Percentiles rank a stretch among this genome's conserved stretches.
Evolutionary conservation across 2,113 vertebrate genomes (phyloP).

Genomic region (Coryphaenoides rupestris): DNA sequence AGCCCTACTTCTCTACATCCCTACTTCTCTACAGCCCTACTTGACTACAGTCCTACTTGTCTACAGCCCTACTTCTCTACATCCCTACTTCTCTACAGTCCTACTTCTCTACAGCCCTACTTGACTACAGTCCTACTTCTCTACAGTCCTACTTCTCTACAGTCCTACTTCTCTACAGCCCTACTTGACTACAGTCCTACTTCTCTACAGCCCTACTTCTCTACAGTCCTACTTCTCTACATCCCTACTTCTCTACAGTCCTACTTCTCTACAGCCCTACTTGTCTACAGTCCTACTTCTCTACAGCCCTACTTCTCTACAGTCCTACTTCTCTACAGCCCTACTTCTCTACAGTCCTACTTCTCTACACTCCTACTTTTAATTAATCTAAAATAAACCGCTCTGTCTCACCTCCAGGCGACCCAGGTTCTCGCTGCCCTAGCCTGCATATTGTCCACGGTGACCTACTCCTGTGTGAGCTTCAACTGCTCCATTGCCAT

Average conservation of each 20-base stretch:
- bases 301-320: slow-evolving; percentile 35
- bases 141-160: slow-evolving; percentile 35
- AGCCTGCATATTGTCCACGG: slow-evolving; percentile 52
- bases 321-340: too few species aligned
- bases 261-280: slow-evolving; percentile 44
- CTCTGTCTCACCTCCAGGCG: slow-evolving; percentile 45
- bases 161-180: slow-evolving; percentile 45
- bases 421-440: slow-evolving; percentile 59
- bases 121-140: not conserved
- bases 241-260: slow-evolving; percentile 2
- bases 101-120: slow-evolving; percentile 44
- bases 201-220: slow-evolving; percentile 42
- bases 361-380: not conserved
- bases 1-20: slow-evolving; percentile 45
- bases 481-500: slow-evolving; percentile 62
- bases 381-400: not conserved
- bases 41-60: slow-evolving; percentile 42
- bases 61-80: slow-evolving; percentile 37
- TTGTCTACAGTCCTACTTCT: not conserved
- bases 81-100: slow-evolving; percentile 2
- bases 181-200: not conserved
- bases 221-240: slow-evolving; percentile 37
- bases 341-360: slow-evolving; percentile 48
- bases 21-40: not conserved
- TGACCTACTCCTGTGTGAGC: slow-evolving; percentile 63